phyloP scores from a whole-genome alignment of 2,797 vertebrate species.

The Eulemur mongoz region DNA sequence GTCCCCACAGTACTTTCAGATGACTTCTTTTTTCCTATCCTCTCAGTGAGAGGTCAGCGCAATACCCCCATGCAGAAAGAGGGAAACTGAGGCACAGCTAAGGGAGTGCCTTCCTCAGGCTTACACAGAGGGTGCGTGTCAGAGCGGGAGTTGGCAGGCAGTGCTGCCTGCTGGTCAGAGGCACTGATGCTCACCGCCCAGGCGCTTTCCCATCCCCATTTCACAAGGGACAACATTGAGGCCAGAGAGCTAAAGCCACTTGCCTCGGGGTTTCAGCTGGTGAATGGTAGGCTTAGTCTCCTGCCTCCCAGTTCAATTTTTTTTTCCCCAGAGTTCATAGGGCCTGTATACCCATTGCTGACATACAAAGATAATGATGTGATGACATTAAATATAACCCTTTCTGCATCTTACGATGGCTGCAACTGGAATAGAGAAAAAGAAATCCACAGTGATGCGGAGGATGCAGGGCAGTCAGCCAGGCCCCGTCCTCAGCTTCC shows the following conservation, averaged over 20 bases:
- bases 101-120: not conserved
- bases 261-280: not conserved
- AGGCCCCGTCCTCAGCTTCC: not conserved
- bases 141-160: not conserved
- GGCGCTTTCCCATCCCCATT: not conserved
- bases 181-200: accelerated
- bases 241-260: not conserved
- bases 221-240: not conserved
- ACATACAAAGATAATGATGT: not conserved
- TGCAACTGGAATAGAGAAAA: not conserved
- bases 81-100: not conserved
- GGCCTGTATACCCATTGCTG: not conserved
- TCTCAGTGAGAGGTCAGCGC: not conserved
- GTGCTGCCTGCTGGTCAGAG: not conserved
- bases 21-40: not conserved
- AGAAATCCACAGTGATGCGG: not conserved
- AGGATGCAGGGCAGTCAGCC: not conserved
- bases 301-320: not conserved
- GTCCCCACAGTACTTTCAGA: not conserved
- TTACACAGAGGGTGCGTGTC: not conserved
- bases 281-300: not conserved
- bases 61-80: not conserved
- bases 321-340: not conserved
- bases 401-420: not conserved
- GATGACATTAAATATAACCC: not conserved